These are phyloP conservation scores for Donacobius atricapilla DNA, from an alignment of 2,113 vertebrate species.

Conservation along the genomic window DNA sequence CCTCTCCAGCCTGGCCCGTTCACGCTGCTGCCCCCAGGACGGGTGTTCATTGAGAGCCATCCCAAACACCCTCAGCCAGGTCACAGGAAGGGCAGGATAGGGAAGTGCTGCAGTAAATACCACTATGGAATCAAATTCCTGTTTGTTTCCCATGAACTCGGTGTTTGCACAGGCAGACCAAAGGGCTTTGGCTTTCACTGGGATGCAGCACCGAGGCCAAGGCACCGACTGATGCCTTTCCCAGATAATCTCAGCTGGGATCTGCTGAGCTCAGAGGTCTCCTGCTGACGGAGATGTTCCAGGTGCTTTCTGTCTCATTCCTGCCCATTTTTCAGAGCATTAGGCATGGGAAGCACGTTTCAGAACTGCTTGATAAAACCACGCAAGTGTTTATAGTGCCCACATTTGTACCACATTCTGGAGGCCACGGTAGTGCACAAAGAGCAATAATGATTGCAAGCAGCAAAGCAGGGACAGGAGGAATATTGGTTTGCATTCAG, in stretches of 20 bases:
- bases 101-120: constrained; percentile 31
- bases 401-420: not conserved
- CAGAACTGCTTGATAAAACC: not conserved
- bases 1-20: not conserved
- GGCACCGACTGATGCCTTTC: not conserved
- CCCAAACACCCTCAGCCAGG: not conserved
- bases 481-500: not conserved
- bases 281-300: not conserved
- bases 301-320: not conserved
- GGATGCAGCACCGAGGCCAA: not conserved
- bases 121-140: constrained; percentile 26
- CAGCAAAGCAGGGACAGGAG: not conserved
- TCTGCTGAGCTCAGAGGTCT: not conserved
- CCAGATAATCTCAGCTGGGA: not conserved
- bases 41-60: not conserved
- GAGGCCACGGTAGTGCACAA: not conserved
- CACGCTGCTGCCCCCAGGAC: not conserved
- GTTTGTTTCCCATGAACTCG: constrained; percentile 23
- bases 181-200: not conserved
- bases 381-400: not conserved
- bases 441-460: not conserved
- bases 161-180: constrained; percentile 27
- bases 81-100: not conserved
- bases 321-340: not conserved
- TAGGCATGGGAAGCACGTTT: not conserved